Evolutionary conservation across 1,140 invertebrate species (phyloP), one percentile per base, ranked within the genome.

Genomic region (Nasonia vitripennis): DNA sequence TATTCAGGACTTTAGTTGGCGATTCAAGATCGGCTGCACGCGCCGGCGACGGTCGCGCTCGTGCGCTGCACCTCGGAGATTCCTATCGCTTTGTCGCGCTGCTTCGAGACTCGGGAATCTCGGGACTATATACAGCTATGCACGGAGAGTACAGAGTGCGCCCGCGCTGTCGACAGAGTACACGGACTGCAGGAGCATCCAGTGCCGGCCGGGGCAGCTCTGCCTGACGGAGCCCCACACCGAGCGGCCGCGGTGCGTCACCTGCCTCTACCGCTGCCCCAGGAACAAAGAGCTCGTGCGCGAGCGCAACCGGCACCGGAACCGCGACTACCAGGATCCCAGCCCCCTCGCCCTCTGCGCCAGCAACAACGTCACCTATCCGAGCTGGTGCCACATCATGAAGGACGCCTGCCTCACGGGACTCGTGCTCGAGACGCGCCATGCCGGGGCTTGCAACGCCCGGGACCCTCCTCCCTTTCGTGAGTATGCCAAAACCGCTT

Each of bases 361-460:
- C 78, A 95, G 95, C 77, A 97, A 98, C 92, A 96, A 97, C 88
- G 95, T 95, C 87, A 98, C 97, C 1, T 98, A 98, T 92, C 94
- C 94, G 37, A 97, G 96, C 70, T 98, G 97, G 96, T 98, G 98
- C 93, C 96, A 98, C 87, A 96, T 98, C 95, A 95, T 97, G 89
- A 95, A 96, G 88, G 96, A 97, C 87, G 95, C 97, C 0, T 99
- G 98, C 91, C 94, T 94, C 87, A 97, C 95, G n/a, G 96, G 97
- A 45, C 95, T 95, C 86, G 95, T 97, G 84, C 95, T 98, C 79
- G 96, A 97, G 87, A 96, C 97, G 4, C 94, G 95, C 89, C 94
- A 96, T 89, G 94, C 95, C 48, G 97, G 97, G 80, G 94, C 95
- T 85, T 97, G 97, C 91, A 89, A 91, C 87, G 87, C 87, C 84